Evolutionary conservation across 2,797 vertebrate species (phyloP), one percentile per base, ranked within the genome.

Genomic region (Gephyroberyx darwinii): DNA sequence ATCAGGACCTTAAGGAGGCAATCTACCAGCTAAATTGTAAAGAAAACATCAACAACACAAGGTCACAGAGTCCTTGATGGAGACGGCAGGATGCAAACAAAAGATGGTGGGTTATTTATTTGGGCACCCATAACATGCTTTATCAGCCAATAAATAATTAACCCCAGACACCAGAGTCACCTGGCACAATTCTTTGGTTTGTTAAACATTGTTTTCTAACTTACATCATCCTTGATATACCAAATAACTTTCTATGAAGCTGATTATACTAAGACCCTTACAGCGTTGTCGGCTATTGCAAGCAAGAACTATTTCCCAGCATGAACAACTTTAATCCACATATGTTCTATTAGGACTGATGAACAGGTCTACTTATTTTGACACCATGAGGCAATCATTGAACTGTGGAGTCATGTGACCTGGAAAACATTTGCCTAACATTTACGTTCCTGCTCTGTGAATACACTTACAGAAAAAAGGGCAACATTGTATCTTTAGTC

Each of bases 371-470:
- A 43, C 70, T 65, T 75, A 78, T 71, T 80, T 71, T 37, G 69
- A 58, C 59, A 63, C 37, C n/a, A 57, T 47, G 33, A 37, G 19
- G 48, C 12, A 61, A 66, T 76, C 77, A 80, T 22, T 62, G 72
- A 83, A 65, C 67, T 57, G 43, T 35, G 16, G 14, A 52, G 65
- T 81, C 82, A 83, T 51, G 64, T 84, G 80, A 79, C 81, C 56
- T 85, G 52, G 70, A 79, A 89, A 68, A 72, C 78, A 81, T 84
- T 84, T 73, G 63, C 62, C 67, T 53, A 70, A 69, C 30, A 16
- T 41, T 48, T 64, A 55, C n/a, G 14, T 66, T 71, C 74, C 68
- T 33, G 26, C 19, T 72, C 16, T 54, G 58, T 64, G 39, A 26
- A 26, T 26, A 26, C 26, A 26, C 26, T 26, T 26, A 26, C 26